Base-by-base conservation (phyloP, 1,140 invertebrate species). In the Drosophila guanche region DNA sequence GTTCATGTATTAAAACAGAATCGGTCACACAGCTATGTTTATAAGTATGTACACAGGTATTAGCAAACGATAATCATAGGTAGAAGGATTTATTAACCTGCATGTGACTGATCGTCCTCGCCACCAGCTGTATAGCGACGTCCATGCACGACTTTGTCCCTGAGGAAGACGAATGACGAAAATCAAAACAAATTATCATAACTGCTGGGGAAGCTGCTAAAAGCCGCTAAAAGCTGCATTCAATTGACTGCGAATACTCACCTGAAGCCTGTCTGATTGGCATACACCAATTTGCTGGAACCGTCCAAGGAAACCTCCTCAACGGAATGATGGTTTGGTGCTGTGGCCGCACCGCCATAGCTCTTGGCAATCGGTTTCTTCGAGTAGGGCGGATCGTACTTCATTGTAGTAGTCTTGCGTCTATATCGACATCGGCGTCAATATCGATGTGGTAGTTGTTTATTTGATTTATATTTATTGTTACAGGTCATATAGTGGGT, bases 331-430 rank as follows among this genome's bases (percentile, higher is more conserved):
- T 93, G 92, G 76, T 93, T 92, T 58, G 92, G 92, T 2, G 89
- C 90, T 91, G 94, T 94, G 58, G 94, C 93, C n/a, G 94, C 92
- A n/a, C 94, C 93, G 8, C 93, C 93, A 92, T 95, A 95, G 76
- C 93, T 94, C 92, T 96, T 97, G 52, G 94, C 93, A 65, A 95
- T 94, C 22, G 95, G 95, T 89, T 96, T 96, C 93, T 97, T 97
- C 79, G 94, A 93, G 92, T 97, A 97, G 37, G 96, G 95, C 65
- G 95, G 95, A 91, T 97, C 96, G 92, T 96, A 96, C 91, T 97
- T 97, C 83, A 95, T 95, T 91, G 96, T 93, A 61, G 96, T 96
- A 88, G 95, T 97, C 94, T 96, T 97, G 93, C 96, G 96, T 95
- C 95, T 94, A 92, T 62, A 58, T 72, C 37, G 54, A 20, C 60